Evolutionary conservation across 1,140 invertebrate genomes (phyloP), one percentile per base, ranked within the genome.

Genomic region (Ephestia elutella): DNA sequence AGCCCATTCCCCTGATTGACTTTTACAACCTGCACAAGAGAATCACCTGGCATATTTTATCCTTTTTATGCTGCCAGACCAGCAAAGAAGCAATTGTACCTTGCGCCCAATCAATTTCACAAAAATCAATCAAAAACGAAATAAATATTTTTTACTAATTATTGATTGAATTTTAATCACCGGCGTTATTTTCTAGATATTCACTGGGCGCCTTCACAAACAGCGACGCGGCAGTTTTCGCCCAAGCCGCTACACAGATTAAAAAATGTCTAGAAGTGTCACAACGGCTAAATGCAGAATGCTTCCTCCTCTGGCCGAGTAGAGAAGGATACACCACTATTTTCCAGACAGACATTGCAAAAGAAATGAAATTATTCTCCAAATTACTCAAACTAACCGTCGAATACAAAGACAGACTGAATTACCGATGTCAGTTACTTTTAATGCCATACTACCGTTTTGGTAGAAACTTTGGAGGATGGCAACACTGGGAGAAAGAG

Each of bases 261-360:
- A 93, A 93, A 77, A 91, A 91, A 72, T 91, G 91, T 25, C 72
- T 93, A 48, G 92, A 93, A 66, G 80, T 92, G n/a, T 91, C 92
- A 8, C 90, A 91, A 48, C 90, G 90, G 66, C 69, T 93, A 2
- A 91, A 90, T 59, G 90, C 92, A 0, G 90, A 92, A 74, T 91
- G 91, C 67, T 93, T 92, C 71, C 89, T 93, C 8, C 87, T 93
- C 55, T 92, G 90, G 89, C 91, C 91, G 2, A 87, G 90, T 35
- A 75, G 91, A 50, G 92, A 93, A 72, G 92, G 92, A 1, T 93
- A 91, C 77, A 87, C 90, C 57, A 88, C 89, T 7, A 75, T 92
- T 4, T 88, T 93, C 55, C 92, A 92, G 73, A 91, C 91, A 0
- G 90, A 93, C 68, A 75, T 93, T 19, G 80, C 87, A 5, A 82